Base-by-base conservation (phyloP, 1,140 invertebrate species). In the Lordiphosa clarofinis region DNA sequence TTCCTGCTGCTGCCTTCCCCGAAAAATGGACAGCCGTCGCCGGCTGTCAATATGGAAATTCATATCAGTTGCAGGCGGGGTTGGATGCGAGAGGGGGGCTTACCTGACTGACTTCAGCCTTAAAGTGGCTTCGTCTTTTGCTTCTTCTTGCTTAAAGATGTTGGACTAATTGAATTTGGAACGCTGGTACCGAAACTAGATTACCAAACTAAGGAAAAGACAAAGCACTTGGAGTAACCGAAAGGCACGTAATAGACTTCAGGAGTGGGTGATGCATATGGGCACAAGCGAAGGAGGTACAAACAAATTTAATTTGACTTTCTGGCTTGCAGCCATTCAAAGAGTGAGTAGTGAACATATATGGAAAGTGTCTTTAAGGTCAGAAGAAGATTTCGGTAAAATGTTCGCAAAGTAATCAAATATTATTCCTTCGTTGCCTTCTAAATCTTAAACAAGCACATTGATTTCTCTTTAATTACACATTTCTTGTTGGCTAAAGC, bases 21-120 rank as follows among this genome's bases (percentile, higher is more conserved):
- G 44, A 42, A 19, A 2, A 53, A 39, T 52, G 59, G 60, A 38
- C 73, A 76, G 58, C 48, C 78, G 68, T 84, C 78, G 78, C 73
- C 78, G 78, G 78, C 78, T 82, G 78, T 82, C 78, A 82, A 82
- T 82, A 86, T 73, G 78, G 57, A 82, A 82, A 86, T 82, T 82
- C 78, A 84, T 82, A 82, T 84, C 78, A 73, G 78, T 66, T 84
- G 68, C 24, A 60, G 62, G 8, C 19, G 19, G 8, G 2, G n/a
- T 12, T 31, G 11, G 12, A 44, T 28, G 11, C 8, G 19, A n/a
- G 15, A 8, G 10, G 15, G 43, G 43, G 31, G 19, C 31, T 31
- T 24, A 46, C 43, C 43, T 46, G 43, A 31, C 28, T 13, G 43
- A 28, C 24, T 31, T 31, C 11, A 19, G 43, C 43, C 24, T 46